Base-by-base conservation (phyloP, 2,888 invertebrate genomes). In the Megalurothrips usitatus region DNA sequence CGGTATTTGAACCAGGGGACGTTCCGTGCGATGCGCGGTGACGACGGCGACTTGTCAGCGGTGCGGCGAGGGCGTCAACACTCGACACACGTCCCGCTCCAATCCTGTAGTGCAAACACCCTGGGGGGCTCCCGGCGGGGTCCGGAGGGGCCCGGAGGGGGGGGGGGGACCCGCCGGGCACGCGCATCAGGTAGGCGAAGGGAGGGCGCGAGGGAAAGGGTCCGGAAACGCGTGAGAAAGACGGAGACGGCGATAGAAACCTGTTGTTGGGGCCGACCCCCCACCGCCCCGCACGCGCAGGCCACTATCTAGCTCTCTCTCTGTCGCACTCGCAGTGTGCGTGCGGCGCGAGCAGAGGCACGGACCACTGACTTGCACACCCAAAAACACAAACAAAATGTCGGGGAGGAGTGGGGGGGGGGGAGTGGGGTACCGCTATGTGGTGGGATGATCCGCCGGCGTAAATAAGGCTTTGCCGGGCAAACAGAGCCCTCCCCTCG, bases 31-130 rank as follows among this genome's bases (percentile, higher is more conserved):
- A 47, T 49, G 63, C 34, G 34, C 78, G 68, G 79, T 47, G 81
- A 79, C 63, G 81, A 82, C 81, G 82, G 81, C 34, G n/a, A n/a
- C n/a, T n/a, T 81, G 81, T 82, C 78, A n/a, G n/a, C n/a, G n/a
- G n/a, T n/a, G n/a, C n/a, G 34, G 34, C 2, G 34, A 2, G 34
- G 34, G 80, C 78, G 63, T 79, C 81, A 78, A 78, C 79, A 79
- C 78, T 79, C 80, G 63, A 23, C 58, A 43, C 68, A 75, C 68
- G 68, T 75, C n/a, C 26, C 68, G 68, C 68, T 26, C 26, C 68
- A 75, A 75, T 75, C 68, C 23, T 12, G 9, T 3, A 75, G 68
- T 10, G 68, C 68, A 75, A 75, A 75, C 68, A 75, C 68, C 68
- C 68, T 10, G 68, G 8, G 68, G 68, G 52, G 52, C 12, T 58